Base-by-base conservation (phyloP, 2,797 vertebrate species). In the Silurus aristotelis region DNA sequence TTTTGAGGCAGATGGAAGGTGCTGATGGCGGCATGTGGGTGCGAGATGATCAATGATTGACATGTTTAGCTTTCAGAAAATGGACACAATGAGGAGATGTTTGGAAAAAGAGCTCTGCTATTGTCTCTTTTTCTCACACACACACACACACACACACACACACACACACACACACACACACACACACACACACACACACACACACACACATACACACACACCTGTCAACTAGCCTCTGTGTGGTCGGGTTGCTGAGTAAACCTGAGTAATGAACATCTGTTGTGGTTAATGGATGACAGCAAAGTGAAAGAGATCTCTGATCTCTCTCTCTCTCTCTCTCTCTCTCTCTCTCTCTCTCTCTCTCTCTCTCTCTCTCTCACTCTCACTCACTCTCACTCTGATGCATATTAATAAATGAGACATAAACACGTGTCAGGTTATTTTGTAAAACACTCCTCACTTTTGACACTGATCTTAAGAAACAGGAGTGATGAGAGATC, bases 261-360 rank as follows among this genome's bases (percentile, higher is more conserved):
- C 83, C 85, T 70, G 85, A 78, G 78, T 82, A 87, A 88, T 86
- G 81, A 89, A 88, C 85, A 89, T 88, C 91, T 91, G 91, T 89
- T 85, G 52, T 77, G 80, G 52, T 87, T 88, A 89, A 87, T 86
- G 73, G 83, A 84, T 89, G 85, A 88, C 81, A 87, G 83, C n/a
- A 46, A 86, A 83, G 83, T 87, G 84, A 88, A 79, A 83, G 46
- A 61, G 80, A 86, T 88, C 52, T 89, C 79, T 77, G 3, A 22
- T 38, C 76, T 83, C 48, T 13, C 64, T 80, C 61, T 38, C 76
- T 43, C 61, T n/a, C 80, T 81, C 56, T 66, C 48, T 55, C 63
- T 52, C 71, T 58, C 75, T 56, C 27, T 46, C 15, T n/a, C 46
- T 81, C n/a, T 81, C 43, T 68, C 20, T 55, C 46, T 66, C 19